Conservation (phyloP, 2,113 vertebrate genomes). For the Dipodomys ordii region DNA sequence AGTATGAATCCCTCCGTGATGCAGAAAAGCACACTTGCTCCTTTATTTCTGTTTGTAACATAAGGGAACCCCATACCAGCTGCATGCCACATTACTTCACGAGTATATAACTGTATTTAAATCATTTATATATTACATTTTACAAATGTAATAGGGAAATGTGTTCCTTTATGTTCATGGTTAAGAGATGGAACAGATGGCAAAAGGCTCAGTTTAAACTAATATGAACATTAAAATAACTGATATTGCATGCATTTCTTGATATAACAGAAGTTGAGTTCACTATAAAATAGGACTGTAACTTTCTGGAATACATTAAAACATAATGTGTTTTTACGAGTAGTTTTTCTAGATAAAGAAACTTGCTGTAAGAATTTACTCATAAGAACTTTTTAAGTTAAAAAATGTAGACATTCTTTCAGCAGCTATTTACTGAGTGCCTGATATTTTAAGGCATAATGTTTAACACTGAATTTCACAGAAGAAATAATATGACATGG, state of each 20-base stretch:
- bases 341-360: not conserved
- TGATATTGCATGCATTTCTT: conserved; percentile 66
- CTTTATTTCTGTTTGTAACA: conserved; percentile 44
- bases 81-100: conserved; percentile 43
- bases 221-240: conserved; percentile 80
- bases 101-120: conserved; percentile 73
- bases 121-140: conserved; percentile 77
- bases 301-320: conserved; percentile 60
- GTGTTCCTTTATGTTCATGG: conserved; percentile 68
- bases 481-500: not conserved
- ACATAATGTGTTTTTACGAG: conserved; percentile 47
- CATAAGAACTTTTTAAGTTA: not conserved
- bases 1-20: not conserved
- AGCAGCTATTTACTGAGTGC: conserved; percentile 30
- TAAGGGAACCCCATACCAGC: not conserved
- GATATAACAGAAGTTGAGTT: conserved; percentile 73
- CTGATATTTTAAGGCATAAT: not conserved
- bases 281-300: conserved; percentile 73
- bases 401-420: not conserved
- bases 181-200: conserved; percentile 75
- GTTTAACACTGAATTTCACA: not conserved
- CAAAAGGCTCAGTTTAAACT: conserved; percentile 76
- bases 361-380: conserved; percentile 25
- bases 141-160: conserved; percentile 65
- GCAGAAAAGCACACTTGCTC: not conserved